Percentiles rank a stretch among this genome's conserved stretches.
These are phyloP conservation scores for Castor canadensis DNA, from an alignment of 2,113 vertebrate species.

Conservation along the genomic window DNA sequence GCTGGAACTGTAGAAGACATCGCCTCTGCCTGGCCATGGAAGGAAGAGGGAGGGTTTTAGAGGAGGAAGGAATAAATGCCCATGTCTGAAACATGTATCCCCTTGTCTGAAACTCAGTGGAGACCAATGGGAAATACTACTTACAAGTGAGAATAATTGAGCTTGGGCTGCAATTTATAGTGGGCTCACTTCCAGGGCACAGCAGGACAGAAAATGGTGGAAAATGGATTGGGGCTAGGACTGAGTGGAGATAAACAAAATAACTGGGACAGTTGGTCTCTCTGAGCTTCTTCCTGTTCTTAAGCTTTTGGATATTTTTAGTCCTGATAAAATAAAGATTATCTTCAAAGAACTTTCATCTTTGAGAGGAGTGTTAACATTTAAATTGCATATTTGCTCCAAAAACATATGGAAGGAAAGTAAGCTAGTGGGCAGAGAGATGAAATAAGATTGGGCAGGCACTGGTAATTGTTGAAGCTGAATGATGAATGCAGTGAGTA, in stretches of 20 bases:
- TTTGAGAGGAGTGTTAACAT: background rate
- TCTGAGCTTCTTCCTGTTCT: background rate
- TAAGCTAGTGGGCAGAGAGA: background rate
- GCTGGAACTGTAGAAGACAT: background rate
- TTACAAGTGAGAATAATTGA: background rate
- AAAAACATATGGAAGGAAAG: background rate
- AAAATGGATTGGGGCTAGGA: background rate
- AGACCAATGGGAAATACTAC: background rate
- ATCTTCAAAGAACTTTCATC: background rate
- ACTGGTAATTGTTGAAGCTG: background rate
- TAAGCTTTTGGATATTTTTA: background rate
- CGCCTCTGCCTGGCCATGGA: background rate
- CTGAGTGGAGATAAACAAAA: background rate
- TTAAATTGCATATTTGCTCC: background rate
- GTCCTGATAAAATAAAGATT: background rate
- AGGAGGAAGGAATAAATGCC: background rate
- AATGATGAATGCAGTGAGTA: background rate
- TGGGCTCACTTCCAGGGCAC: background rate
- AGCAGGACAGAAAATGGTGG: background rate
- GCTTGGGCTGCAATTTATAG: background rate
- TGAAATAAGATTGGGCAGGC: background rate
- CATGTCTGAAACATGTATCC: no score
- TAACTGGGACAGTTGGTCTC: background rate
- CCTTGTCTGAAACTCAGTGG: background rate
- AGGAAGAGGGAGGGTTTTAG: background rate